These are phyloP conservation scores for Myodes glareolus DNA, from an alignment of 2,113 vertebrate species.

Conservation along the genomic window DNA sequence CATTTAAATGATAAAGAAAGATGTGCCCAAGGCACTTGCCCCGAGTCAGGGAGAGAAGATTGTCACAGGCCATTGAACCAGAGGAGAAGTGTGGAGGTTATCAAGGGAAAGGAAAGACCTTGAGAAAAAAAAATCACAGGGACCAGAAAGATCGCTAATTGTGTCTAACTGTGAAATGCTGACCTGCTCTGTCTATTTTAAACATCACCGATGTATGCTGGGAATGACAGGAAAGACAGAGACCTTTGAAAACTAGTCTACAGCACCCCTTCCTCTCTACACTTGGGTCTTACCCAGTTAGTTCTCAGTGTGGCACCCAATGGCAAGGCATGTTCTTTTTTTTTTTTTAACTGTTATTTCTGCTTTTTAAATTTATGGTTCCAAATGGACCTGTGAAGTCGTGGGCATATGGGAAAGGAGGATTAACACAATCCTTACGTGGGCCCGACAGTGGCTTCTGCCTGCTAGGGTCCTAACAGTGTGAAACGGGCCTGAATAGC, in stretches of 20 bases:
- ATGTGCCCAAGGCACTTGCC: constrained; percentile 69
- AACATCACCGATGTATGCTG: constrained; percentile 42
- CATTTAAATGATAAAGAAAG: constrained; percentile 85
- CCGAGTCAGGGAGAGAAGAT: constrained; percentile 69
- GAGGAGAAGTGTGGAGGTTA: constrained; percentile 67
- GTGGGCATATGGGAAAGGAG: neutral
- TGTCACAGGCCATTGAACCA: constrained; percentile 66
- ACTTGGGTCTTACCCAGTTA: neutral
- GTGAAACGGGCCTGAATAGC: neutral
- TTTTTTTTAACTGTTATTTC: neutral
- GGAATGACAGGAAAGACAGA: constrained; percentile 63
- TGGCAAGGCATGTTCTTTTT: neutral
- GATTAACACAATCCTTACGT: neutral
- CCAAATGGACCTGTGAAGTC: neutral
- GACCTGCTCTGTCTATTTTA: constrained; percentile 42
- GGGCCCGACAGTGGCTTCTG: neutral
- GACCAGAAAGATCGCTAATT: constrained; percentile 65
- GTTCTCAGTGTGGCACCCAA: neutral
- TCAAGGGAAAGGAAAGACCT: constrained; percentile 60
- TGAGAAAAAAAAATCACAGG: constrained; percentile 45
- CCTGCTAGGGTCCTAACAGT: neutral
- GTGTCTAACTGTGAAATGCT: constrained; percentile 46
- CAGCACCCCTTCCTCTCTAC: neutral
- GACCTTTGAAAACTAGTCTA: neutral
- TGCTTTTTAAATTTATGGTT: neutral